Conservation (phyloP, 1,140 invertebrate species). For the Muscidifurax raptorellus region DNA sequence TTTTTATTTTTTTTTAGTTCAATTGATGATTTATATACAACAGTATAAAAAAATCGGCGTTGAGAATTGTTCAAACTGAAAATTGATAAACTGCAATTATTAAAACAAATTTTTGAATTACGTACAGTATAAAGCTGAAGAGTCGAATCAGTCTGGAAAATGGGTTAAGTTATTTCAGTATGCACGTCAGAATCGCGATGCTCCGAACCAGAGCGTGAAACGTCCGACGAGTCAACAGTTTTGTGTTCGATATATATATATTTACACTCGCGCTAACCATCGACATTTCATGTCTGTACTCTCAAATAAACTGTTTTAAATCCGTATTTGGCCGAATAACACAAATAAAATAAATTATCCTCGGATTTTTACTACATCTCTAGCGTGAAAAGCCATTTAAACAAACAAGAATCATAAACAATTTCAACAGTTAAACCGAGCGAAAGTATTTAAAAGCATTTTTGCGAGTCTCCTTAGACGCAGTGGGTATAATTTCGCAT, state of each 20-base stretch:
- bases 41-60: too few species aligned
- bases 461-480: neutral
- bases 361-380: neutral
- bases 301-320: too few species aligned
- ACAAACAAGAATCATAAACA: neutral
- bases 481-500: slow-evolving; percentile 73
- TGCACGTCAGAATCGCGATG: slow-evolving; percentile 5
- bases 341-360: neutral
- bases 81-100: too few species aligned
- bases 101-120: neutral
- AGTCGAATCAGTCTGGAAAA: slow-evolving; percentile 8
- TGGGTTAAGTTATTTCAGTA: slow-evolving; percentile 38
- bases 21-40: too few species aligned
- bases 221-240: slow-evolving; percentile 23
- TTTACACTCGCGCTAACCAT: neutral
- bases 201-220: slow-evolving; percentile 4
- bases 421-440: neutral
- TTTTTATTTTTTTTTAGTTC: too few species aligned
- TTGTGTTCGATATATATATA: slow-evolving; percentile 21
- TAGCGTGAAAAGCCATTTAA: neutral
- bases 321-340: too few species aligned
- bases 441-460: neutral
- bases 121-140: neutral
- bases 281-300: too few species aligned
- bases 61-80: too few species aligned